phyloP scores from a whole-genome alignment of 2,797 vertebrate genomes.

The Streptopelia turtur region DNA sequence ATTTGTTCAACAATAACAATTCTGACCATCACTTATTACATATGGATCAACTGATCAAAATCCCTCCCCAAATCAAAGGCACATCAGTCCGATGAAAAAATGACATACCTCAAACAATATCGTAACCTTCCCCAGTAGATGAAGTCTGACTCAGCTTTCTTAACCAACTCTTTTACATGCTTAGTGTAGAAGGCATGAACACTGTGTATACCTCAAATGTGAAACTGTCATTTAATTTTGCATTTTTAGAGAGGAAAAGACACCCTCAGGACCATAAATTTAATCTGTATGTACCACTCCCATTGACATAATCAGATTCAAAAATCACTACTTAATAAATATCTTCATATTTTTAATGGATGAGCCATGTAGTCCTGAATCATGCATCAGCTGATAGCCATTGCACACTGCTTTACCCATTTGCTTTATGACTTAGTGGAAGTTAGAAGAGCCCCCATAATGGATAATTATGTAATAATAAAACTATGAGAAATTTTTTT shows the following conservation, averaged over 20 bases:
- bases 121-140: background rate
- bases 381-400: background rate
- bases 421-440: constrained; percentile 11
- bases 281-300: background rate
- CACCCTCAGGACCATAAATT: background rate
- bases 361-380: background rate
- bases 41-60: background rate
- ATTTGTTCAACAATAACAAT: no score
- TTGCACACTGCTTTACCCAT: background rate
- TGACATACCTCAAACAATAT: background rate
- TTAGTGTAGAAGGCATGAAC: background rate
- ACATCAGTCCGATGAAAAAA: background rate
- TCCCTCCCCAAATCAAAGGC: background rate
- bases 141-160: background rate
- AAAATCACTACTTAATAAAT: background rate
- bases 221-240: constrained; percentile 29
- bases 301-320: background rate
- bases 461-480: background rate
- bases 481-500: background rate
- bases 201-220: background rate
- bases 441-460: constrained; percentile 30
- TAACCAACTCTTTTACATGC: background rate
- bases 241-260: background rate
- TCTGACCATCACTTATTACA: no score
- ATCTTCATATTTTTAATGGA: background rate